These are phyloP conservation scores for Polietes domitor DNA, from an alignment of 2,888 invertebrate species.

Conservation along the genomic window DNA sequence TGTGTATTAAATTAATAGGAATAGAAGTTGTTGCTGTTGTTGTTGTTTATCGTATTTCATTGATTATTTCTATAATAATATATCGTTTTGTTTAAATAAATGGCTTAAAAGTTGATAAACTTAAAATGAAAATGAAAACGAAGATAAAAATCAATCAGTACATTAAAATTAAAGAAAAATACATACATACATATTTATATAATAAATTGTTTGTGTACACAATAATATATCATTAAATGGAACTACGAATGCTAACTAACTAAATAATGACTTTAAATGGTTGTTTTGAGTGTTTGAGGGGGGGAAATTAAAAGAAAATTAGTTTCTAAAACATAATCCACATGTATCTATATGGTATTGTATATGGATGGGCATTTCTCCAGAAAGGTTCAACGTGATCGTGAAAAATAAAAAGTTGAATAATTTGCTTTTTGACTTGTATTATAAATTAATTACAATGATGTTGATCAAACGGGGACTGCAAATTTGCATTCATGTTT, in stretches of 20 bases:
- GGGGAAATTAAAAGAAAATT: not conserved
- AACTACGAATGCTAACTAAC: not conserved
- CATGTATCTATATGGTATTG: too few relatives aligned
- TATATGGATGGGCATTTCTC: too few relatives aligned
- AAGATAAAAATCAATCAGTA: not conserved
- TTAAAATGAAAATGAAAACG: not conserved
- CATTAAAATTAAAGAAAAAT: not conserved
- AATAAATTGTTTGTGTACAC: too few relatives aligned
- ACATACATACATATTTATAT: not conserved
- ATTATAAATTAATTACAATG: too few relatives aligned
- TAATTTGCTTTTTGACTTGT: too few relatives aligned
- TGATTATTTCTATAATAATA: not conserved
- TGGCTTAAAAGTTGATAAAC: slow-evolving; percentile 9
- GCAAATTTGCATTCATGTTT: too few relatives aligned
- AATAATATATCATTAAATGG: slow-evolving; percentile 5
- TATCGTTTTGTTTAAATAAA: not conserved
- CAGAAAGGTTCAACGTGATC: too few relatives aligned
- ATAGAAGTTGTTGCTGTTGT: slow-evolving; percentile 35
- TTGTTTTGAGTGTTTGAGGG: not conserved
- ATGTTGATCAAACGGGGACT: too few relatives aligned
- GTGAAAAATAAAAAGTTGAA: too few relatives aligned
- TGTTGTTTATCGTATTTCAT: too few relatives aligned
- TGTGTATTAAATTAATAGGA: slow-evolving; percentile 64
- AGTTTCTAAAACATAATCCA: too few relatives aligned
- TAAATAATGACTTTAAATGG: slow-evolving; percentile 30